Evolutionary conservation across 2,888 invertebrate genomes (phyloP).

Genomic region (Lepidochrysops patricia): DNA sequence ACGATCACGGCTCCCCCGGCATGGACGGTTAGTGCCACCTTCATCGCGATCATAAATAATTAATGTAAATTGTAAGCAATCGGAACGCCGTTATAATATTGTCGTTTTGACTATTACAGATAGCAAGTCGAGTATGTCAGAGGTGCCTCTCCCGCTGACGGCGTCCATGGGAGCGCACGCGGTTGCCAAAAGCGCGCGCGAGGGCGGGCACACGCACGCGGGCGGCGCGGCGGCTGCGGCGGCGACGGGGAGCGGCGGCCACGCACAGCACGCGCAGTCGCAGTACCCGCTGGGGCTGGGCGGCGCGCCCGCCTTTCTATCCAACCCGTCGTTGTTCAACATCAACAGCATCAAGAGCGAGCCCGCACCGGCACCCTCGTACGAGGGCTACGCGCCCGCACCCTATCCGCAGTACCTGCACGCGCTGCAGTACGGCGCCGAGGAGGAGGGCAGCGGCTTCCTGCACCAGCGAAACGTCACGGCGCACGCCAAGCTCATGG

Average conservation of each 20-base stretch:
- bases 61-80: background rate
- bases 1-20: constrained; percentile 60
- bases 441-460: constrained; percentile 80
- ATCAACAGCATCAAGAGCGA: constrained; percentile 70
- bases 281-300: constrained; percentile 70
- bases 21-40: constrained; percentile 43
- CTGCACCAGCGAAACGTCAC: constrained; percentile 91
- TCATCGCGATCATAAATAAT: background rate
- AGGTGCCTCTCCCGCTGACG: constrained; percentile 56
- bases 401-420: constrained; percentile 72
- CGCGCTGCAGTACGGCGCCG: constrained; percentile 63
- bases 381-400: constrained; percentile 46
- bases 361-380: constrained; percentile 44
- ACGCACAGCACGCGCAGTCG: constrained; percentile 50
- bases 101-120: constrained; percentile 32
- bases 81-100: background rate
- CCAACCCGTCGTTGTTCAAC: constrained; percentile 55
- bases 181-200: constrained; percentile 44
- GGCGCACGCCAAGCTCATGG: constrained; percentile 88
- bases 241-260: constrained; percentile 67
- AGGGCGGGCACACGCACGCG: constrained; percentile 29
- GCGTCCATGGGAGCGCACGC: constrained; percentile 38
- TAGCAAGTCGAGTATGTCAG: constrained; percentile 59
- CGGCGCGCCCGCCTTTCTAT: constrained; percentile 42
- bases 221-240: constrained; percentile 37